These are phyloP conservation scores for Caenorhabditis becei DNA, from an alignment of 2,888 invertebrate genomes.

Conservation along the genomic window DNA sequence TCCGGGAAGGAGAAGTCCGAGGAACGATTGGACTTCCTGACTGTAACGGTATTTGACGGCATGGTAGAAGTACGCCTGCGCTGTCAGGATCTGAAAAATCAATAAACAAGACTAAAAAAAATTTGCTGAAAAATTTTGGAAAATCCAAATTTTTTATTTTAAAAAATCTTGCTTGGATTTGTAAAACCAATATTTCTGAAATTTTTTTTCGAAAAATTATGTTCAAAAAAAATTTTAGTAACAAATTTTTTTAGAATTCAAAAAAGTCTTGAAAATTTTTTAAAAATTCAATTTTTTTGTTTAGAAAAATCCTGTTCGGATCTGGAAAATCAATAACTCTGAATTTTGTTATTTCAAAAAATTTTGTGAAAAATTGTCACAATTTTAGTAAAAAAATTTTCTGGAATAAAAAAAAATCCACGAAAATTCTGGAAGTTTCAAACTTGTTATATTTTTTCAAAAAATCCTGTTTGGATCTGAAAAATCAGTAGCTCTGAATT, in stretches of 20 bases:
- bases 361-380: too few relatives aligned
- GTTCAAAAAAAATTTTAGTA: not conserved
- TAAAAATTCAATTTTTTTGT: not conserved
- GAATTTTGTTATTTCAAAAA: too few relatives aligned
- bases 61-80: slow-evolving; percentile 43
- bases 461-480: too few relatives aligned
- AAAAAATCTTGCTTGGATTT: not conserved
- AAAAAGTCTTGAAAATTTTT: not conserved
- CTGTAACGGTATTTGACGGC: slow-evolving; percentile 38
- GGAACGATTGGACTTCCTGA: slow-evolving; percentile 36
- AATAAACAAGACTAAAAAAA: too few relatives aligned
- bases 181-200: not conserved
- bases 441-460: too few relatives aligned
- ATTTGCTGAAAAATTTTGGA: not conserved
- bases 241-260: not conserved
- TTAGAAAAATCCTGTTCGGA: not conserved
- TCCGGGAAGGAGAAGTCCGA: slow-evolving; percentile 20
- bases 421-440: too few relatives aligned
- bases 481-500: too few relatives aligned
- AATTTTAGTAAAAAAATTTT: too few relatives aligned
- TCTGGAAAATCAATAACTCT: too few relatives aligned
- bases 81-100: slow-evolving; percentile 24
- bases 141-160: not conserved
- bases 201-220: slow-evolving; percentile 2
- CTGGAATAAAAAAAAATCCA: too few relatives aligned